Evolutionary conservation across 2,797 vertebrate species (phyloP).

Genomic region (Chiloscyllium punctatum): DNA sequence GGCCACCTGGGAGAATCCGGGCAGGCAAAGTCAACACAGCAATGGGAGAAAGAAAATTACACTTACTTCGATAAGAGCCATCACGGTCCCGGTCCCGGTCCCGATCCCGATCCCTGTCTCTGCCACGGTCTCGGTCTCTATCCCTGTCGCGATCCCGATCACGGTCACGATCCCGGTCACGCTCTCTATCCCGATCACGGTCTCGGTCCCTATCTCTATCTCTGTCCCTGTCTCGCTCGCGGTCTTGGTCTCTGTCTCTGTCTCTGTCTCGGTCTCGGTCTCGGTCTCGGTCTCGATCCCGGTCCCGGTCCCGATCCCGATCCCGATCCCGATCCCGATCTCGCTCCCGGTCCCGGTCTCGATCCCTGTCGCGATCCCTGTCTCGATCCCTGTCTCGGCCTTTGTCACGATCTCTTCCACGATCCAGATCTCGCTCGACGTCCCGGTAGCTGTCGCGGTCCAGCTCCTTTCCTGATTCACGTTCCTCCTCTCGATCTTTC

Average conservation of each 20-base stretch:
- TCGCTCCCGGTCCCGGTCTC: constrained; percentile 45
- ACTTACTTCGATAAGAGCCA: too few relatives aligned
- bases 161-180: constrained; percentile 44
- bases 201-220: not conserved
- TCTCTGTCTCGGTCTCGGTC: constrained; percentile 43
- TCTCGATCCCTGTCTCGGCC: constrained; percentile 44
- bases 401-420: constrained; percentile 43
- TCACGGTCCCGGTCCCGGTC: constrained; percentile 33
- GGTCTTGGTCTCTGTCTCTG: constrained; percentile 42
- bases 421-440: constrained; percentile 48
- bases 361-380: constrained; percentile 40
- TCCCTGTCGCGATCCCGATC: not conserved
- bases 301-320: constrained; percentile 43
- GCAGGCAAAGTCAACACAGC: not conserved
- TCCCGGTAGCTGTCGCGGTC: constrained; percentile 43
- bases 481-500: constrained; percentile 47
- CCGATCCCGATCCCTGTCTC: constrained; percentile 7
- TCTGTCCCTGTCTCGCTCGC: constrained; percentile 45
- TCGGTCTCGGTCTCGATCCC: constrained; percentile 39
- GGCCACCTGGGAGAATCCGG: not conserved
- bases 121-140: not conserved
- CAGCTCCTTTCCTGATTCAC: constrained; percentile 53
- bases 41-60: too few relatives aligned
- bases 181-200: constrained; percentile 35
- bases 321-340: constrained; percentile 40